Conservation (phyloP, 2,888 invertebrate genomes). For the Leptopterna dolabrata region DNA sequence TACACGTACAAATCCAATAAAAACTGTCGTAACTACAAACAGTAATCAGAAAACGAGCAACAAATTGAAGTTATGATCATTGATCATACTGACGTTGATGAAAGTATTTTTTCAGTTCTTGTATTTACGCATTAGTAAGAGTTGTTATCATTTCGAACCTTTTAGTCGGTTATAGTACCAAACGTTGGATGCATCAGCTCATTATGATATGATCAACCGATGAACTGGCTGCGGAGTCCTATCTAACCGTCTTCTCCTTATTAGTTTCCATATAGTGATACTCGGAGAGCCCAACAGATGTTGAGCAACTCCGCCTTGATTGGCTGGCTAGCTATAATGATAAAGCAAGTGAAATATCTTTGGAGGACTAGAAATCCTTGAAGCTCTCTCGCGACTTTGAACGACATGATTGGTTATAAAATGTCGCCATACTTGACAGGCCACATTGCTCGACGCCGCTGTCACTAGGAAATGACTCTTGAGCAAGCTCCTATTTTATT, state of each 20-base stretch:
- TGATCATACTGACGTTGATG: too few species aligned
- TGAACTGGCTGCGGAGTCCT: neutral
- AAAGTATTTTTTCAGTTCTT: too few species aligned
- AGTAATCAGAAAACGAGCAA: too few species aligned
- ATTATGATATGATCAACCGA: neutral
- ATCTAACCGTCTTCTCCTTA: constrained; percentile 2
- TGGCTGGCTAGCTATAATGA: constrained; percentile 35
- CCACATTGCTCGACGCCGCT: constrained; percentile 10
- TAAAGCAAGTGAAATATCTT: constrained; percentile 39
- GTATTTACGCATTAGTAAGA: too few species aligned
- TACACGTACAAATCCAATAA: too few species aligned
- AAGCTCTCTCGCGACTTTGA: neutral
- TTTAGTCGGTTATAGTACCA: neutral
- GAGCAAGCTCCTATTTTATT: constrained; percentile 38
- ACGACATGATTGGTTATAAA: constrained; percentile 46
- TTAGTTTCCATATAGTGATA: constrained; percentile 12
- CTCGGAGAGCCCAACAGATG: neutral
- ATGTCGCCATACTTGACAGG: constrained; percentile 44
- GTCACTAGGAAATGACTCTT: constrained; percentile 37
- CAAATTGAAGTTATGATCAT: too few species aligned
- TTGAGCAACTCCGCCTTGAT: constrained; percentile 25
- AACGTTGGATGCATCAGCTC: neutral
- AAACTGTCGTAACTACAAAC: too few species aligned
- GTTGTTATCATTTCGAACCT: neutral
- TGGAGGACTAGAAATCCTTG: constrained; percentile 41